Evolutionary conservation across 1,140 invertebrate genomes (phyloP).

Genomic region (Phocides pigmalion): DNA sequence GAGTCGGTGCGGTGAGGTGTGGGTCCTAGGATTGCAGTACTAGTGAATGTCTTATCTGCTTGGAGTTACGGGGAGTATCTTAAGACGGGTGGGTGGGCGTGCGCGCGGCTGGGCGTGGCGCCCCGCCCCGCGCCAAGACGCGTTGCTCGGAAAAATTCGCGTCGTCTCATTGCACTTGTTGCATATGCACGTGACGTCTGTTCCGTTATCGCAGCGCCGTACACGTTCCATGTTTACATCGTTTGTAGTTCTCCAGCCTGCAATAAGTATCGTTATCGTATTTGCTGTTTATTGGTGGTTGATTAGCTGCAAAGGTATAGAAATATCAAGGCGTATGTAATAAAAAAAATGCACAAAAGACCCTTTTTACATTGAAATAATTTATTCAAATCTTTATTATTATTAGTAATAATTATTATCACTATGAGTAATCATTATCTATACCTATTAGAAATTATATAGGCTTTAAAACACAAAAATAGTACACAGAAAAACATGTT

Average conservation of each 20-base stretch:
- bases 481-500: too few species aligned
- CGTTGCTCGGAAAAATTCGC: conserved; percentile 64
- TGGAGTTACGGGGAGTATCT: conserved; percentile 42
- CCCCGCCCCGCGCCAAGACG: conserved; percentile 68
- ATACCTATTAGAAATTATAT: too few species aligned
- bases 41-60: conserved; percentile 23
- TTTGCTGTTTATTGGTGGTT: background rate
- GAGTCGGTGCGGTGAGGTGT: background rate
- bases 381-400: too few species aligned
- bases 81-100: conserved; percentile 73
- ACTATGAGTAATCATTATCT: too few species aligned
- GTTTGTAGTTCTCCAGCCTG: too few species aligned
- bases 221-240: too few species aligned
- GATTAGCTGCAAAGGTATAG: background rate
- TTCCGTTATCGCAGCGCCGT: background rate
- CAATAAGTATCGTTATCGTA: too few species aligned
- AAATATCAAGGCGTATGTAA: background rate
- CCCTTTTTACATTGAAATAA: too few species aligned
- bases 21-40: conserved; percentile 1
- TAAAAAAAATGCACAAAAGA: too few species aligned
- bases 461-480: too few species aligned
- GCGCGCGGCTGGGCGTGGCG: conserved; percentile 61
- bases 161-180: conserved; percentile 52
- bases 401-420: too few species aligned
- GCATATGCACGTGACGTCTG: conserved; percentile 37